Evolutionary conservation across 2,888 invertebrate species (phyloP).

Genomic region (Agonopterix alstromeriana): DNA sequence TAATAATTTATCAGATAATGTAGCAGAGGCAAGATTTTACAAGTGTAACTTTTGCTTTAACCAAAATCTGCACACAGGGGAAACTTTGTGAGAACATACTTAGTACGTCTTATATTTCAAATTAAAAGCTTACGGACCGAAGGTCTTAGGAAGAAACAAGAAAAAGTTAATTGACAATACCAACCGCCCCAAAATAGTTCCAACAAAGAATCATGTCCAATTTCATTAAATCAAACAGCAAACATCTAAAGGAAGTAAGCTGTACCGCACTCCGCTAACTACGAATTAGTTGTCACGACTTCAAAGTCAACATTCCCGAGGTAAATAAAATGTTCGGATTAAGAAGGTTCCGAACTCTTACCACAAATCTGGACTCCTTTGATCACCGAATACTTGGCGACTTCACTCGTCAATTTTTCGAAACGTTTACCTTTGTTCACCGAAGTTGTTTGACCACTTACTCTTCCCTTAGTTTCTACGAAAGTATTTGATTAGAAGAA

Average conservation of each 20-base stretch:
- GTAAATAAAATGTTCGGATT: slow-evolving; percentile 54
- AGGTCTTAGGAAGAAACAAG: neutral
- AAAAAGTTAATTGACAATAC: slow-evolving; percentile 17
- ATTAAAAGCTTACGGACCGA: neutral
- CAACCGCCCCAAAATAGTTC: slow-evolving; percentile 31
- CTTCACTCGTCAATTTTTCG: slow-evolving; percentile 44
- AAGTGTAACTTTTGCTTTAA: too few species aligned
- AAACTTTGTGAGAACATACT: too few species aligned
- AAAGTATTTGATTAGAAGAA: slow-evolving; percentile 37
- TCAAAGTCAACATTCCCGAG: slow-evolving; percentile 63
- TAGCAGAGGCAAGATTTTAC: neutral
- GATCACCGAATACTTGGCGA: slow-evolving; percentile 50
- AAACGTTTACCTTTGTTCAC: slow-evolving; percentile 41
- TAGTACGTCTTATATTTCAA: too few species aligned
- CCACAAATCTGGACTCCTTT: slow-evolving; percentile 37
- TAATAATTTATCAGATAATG: neutral
- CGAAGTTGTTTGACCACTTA: slow-evolving; percentile 39
- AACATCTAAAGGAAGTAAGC: slow-evolving; percentile 37
- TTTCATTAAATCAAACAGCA: slow-evolving; percentile 54
- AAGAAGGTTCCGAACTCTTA: slow-evolving; percentile 32
- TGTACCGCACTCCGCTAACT: slow-evolving; percentile 41
- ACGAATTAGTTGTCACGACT: slow-evolving; percentile 62
- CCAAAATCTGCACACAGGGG: too few species aligned
- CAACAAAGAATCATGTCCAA: slow-evolving; percentile 34
- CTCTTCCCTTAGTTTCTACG: slow-evolving; percentile 35